Conservation (phyloP, 2,888 invertebrate genomes). For the Sycophila texana region DNA sequence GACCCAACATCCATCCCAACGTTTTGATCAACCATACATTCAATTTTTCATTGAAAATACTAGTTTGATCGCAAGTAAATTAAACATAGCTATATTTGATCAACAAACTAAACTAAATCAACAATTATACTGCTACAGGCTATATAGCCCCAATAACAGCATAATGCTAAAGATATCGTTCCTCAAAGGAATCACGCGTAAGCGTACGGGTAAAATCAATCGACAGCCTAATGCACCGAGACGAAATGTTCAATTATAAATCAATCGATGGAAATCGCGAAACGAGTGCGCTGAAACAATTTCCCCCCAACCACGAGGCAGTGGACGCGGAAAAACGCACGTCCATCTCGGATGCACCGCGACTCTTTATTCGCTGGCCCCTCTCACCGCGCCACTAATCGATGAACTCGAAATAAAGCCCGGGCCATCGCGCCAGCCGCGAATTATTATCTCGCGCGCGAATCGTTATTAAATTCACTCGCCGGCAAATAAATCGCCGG, state of each 20-base stretch:
- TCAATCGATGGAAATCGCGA: constrained; percentile 16
- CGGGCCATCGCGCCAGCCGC: not conserved
- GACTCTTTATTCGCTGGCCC: constrained; percentile 14
- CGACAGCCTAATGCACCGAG: not conserved
- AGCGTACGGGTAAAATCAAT: no score
- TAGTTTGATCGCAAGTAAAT: no score
- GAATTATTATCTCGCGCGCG: constrained; percentile 42
- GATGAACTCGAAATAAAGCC: constrained; percentile 42
- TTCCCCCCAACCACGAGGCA: not conserved
- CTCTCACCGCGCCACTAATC: constrained; percentile 30
- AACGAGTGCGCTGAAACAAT: constrained; percentile 27
- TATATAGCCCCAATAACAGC: not conserved
- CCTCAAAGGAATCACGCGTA: no score
- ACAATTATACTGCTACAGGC: no score
- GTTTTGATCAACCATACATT: no score
- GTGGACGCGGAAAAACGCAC: not conserved
- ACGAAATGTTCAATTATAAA: constrained; percentile 5
- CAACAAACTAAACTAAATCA: no score
- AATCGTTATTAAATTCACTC: constrained; percentile 56
- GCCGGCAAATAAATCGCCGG: constrained; percentile 48
- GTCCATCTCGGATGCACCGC: not conserved
- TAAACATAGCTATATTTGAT: no score
- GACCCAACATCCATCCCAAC: no score
- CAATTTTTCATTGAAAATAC: no score
- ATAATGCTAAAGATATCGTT: no score